Evolutionary conservation across 1,140 invertebrate species (phyloP).

Genomic region (Drosophila lacteicornis): DNA sequence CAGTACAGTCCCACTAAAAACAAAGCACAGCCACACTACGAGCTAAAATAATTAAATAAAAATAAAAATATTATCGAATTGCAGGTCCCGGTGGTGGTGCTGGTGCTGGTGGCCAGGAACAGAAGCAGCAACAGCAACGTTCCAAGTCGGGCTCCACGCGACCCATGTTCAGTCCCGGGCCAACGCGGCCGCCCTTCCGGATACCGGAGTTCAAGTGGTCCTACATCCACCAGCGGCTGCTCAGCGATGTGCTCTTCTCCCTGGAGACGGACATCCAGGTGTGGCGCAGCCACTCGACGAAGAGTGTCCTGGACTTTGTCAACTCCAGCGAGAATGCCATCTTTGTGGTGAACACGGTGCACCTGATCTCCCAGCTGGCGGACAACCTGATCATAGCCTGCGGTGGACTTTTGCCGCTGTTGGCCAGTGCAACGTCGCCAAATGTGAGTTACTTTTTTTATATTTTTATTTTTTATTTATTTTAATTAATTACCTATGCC

Average conservation of each 20-base stretch:
- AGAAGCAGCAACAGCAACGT: conserved; percentile 82
- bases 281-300: conserved; percentile 95
- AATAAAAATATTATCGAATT: neutral
- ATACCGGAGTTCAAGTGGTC: conserved; percentile 99
- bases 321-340: conserved; percentile 99
- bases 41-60: too few relatives aligned
- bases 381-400: conserved; percentile 99
- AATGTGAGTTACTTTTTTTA: conserved; percentile 90
- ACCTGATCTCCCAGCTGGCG: conserved; percentile 98
- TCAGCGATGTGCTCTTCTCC: conserved; percentile 98
- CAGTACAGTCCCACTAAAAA: too few relatives aligned
- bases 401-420: conserved; percentile 97
- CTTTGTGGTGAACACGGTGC: conserved; percentile 99
- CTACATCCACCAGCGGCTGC: conserved; percentile 97
- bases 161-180: conserved; percentile 97
- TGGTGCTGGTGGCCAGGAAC: neutral
- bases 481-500: conserved; percentile 26
- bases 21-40: too few relatives aligned
- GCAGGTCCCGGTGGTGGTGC: neutral
- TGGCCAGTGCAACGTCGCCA: conserved; percentile 99
- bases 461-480: conserved; percentile 38
- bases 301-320: conserved; percentile 98
- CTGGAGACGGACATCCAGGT: conserved; percentile 99
- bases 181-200: conserved; percentile 97
- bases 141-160: conserved; percentile 87